phyloP scores from a whole-genome alignment of 2,888 invertebrate genomes.

The Macaria liturata region DNA sequence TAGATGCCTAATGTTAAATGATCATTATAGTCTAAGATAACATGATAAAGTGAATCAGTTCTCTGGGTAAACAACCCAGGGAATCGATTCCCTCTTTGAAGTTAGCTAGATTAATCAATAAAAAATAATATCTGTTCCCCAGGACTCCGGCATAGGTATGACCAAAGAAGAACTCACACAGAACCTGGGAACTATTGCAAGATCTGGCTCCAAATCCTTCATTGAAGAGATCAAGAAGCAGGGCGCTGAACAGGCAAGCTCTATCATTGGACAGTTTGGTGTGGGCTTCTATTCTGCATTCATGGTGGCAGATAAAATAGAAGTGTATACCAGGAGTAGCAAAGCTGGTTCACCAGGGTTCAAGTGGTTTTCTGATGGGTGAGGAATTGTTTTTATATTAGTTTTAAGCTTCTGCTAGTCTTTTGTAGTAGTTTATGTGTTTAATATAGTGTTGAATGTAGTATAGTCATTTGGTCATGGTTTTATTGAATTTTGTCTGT shows the following conservation, averaged over 20 bases:
- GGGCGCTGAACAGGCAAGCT: constrained; percentile 84
- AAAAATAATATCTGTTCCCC: background rate
- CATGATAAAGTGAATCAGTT: no score
- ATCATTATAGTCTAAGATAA: no score
- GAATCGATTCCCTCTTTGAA: no score
- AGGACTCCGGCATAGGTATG: constrained; percentile 98
- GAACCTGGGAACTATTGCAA: constrained; percentile 97
- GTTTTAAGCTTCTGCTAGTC: no score
- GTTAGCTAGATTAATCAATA: no score
- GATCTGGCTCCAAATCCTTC: constrained; percentile 97
- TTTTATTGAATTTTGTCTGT: no score
- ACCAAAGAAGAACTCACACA: constrained; percentile 94
- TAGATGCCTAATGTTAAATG: no score
- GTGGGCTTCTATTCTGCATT: constrained; percentile 99
- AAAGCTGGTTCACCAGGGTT: constrained; percentile 86
- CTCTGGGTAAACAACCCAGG: no score
- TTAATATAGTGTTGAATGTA: no score
- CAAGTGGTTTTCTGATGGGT: constrained; percentile 97
- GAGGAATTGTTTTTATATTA: no score
- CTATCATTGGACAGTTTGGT: constrained; percentile 98
- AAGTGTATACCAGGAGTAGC: constrained; percentile 93
- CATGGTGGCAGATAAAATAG: constrained; percentile 98
- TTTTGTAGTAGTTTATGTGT: no score
- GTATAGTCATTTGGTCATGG: no score
- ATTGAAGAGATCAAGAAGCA: constrained; percentile 91